A percentile compares a stretch with the other conserved stretches of the same genome.
phyloP scores from a whole-genome alignment of 2,797 vertebrate genomes.

The Botia kubotai region DNA sequence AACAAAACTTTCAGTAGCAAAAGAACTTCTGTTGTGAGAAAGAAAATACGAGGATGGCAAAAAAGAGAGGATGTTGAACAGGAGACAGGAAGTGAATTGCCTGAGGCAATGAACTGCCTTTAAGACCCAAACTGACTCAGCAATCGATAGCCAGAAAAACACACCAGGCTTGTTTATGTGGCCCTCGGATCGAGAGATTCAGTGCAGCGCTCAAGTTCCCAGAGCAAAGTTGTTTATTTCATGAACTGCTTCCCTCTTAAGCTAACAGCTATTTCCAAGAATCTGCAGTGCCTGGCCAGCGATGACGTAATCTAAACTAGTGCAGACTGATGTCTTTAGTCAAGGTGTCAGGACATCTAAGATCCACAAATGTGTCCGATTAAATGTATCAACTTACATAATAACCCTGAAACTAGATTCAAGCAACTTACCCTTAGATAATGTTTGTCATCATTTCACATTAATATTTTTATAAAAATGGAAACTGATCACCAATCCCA shows the following conservation, averaged over 20 bases:
- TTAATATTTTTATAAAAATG: too few relatives aligned
- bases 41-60: not conserved
- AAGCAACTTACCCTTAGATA: too few relatives aligned
- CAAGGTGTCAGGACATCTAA: not conserved
- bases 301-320: not conserved
- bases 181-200: slow-evolving; percentile 4
- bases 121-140: slow-evolving; percentile 15
- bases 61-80: not conserved
- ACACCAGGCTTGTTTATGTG: slow-evolving; percentile 9
- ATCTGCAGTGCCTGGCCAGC: not conserved
- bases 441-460: too few relatives aligned
- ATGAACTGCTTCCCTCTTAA: not conserved
- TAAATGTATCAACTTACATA: not conserved
- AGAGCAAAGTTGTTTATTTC: slow-evolving; percentile 22
- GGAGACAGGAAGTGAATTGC: not conserved
- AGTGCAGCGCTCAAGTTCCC: not conserved
- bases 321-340: not conserved
- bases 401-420: not conserved
- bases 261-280: not conserved
- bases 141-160: slow-evolving; percentile 39
- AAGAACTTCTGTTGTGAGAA: slow-evolving; percentile 1
- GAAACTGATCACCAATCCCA: too few relatives aligned
- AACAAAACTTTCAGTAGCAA: slow-evolving; percentile 6
- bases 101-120: slow-evolving; percentile 6
- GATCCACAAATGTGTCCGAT: not conserved